These are phyloP conservation scores for Sericinus montela DNA, from an alignment of 2,888 invertebrate species.

Conservation along the genomic window DNA sequence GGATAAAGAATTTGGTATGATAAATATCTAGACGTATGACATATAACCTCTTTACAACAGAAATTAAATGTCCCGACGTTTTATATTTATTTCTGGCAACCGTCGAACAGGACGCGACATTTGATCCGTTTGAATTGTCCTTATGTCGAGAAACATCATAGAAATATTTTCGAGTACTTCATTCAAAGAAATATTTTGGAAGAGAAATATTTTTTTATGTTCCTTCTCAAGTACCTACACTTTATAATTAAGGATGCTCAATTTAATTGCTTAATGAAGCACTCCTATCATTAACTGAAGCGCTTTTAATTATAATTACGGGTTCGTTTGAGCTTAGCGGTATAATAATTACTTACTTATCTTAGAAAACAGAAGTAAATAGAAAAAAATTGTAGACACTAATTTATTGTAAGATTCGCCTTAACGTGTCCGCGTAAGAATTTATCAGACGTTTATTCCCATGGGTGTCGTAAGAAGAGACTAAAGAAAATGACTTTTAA, in stretches of 20 bases:
- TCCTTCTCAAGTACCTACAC: neutral
- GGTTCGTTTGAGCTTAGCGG: too few relatives aligned
- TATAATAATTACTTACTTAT: too few relatives aligned
- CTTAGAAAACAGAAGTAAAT: too few relatives aligned
- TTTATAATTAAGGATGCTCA: neutral
- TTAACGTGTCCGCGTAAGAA: too few relatives aligned
- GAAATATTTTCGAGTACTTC: conserved; percentile 7
- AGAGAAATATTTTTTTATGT: conserved; percentile 1
- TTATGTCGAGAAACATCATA: conserved; percentile 3
- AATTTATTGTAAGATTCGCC: too few relatives aligned
- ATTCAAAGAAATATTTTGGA: conserved; percentile 1
- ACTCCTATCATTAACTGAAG: neutral
- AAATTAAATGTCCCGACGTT: neutral
- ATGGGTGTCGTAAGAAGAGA: too few relatives aligned
- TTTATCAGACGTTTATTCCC: too few relatives aligned
- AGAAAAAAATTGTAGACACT: too few relatives aligned
- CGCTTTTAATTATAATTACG: neutral
- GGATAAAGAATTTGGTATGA: too few relatives aligned
- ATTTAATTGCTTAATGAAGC: neutral
- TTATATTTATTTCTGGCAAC: neutral
- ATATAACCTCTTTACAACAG: too few relatives aligned
- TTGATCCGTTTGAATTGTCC: conserved; percentile 8
- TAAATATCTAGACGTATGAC: too few relatives aligned
- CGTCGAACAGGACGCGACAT: conserved; percentile 10
- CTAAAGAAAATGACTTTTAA: too few relatives aligned